A percentile compares a stretch with the other conserved stretches of the same genome.
phyloP scores from a whole-genome alignment of 2,113 vertebrate species.

The Pterocles burchelli region DNA sequence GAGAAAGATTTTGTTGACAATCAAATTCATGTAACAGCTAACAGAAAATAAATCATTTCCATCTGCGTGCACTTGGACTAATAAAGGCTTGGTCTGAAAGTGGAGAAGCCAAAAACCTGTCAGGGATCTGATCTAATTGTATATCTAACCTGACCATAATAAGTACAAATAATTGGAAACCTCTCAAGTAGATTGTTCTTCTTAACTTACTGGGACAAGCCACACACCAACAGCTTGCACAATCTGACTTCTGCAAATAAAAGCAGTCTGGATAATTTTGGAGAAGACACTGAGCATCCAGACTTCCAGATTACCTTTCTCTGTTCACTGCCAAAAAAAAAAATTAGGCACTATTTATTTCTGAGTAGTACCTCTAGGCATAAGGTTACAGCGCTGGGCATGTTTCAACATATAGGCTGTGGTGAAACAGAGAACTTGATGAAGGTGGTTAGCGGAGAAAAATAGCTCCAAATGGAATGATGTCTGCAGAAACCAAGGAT shows the following conservation, averaged over 20 bases:
- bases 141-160: conserved; percentile 53
- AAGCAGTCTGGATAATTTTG: conserved; percentile 36
- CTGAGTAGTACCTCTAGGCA: neutral
- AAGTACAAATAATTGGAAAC: conserved; percentile 50
- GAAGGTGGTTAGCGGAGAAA: neutral
- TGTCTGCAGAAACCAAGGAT: neutral
- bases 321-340: neutral
- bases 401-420: conserved; percentile 11
- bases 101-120: conserved; percentile 45
- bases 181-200: conserved; percentile 42
- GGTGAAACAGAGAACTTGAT: conserved; percentile 19
- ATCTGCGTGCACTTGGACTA: conserved; percentile 20
- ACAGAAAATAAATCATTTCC: conserved; percentile 49
- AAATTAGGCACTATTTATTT: neutral
- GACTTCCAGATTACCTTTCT: neutral
- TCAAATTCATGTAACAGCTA: conserved; percentile 16
- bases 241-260: conserved; percentile 29
- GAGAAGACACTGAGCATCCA: neutral
- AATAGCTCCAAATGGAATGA: neutral
- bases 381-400: conserved; percentile 11
- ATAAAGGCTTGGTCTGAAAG: conserved; percentile 16
- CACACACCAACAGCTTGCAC: conserved; percentile 26
- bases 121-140: conserved; percentile 20
- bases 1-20: conserved; percentile 37
- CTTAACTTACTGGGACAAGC: neutral